phyloP scores from a whole-genome alignment of 2,888 invertebrate genomes.

The Pyrrhosoma nymphula region DNA sequence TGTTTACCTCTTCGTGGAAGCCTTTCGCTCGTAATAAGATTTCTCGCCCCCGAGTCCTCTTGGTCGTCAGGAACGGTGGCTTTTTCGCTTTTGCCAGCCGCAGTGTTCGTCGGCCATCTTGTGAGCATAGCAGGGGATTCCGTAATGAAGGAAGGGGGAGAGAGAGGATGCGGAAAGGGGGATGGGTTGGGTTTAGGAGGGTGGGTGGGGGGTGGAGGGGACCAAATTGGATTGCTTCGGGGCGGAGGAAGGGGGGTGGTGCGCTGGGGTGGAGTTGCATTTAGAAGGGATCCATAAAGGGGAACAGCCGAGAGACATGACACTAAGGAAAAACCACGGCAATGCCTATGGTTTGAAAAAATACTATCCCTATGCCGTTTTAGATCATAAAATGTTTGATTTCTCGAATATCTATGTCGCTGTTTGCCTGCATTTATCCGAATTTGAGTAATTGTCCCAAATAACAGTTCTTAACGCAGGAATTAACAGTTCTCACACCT shows the following conservation, averaged over 20 bases:
- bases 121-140: slow-evolving; percentile 31
- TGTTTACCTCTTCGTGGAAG: no score
- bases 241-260: not conserved
- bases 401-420: no score
- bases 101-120: slow-evolving; percentile 25
- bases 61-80: not conserved
- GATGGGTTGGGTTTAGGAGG: not conserved
- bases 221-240: slow-evolving; percentile 38
- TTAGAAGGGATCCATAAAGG: slow-evolving; percentile 35
- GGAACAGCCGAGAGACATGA: not conserved
- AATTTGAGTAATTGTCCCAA: no score
- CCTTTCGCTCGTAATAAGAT: no score
- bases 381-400: no score
- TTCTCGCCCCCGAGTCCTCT: not conserved
- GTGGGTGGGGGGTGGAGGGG: not conserved
- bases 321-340: not conserved
- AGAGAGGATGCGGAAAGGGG: not conserved
- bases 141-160: slow-evolving; percentile 1
- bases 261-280: not conserved
- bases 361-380: no score
- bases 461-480: no score
- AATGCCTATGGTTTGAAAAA: not conserved
- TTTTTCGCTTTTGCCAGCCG: not conserved
- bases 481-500: no score
- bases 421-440: no score